Conservation (phyloP, 2,888 invertebrate species). For the Calephelis perditalis region DNA sequence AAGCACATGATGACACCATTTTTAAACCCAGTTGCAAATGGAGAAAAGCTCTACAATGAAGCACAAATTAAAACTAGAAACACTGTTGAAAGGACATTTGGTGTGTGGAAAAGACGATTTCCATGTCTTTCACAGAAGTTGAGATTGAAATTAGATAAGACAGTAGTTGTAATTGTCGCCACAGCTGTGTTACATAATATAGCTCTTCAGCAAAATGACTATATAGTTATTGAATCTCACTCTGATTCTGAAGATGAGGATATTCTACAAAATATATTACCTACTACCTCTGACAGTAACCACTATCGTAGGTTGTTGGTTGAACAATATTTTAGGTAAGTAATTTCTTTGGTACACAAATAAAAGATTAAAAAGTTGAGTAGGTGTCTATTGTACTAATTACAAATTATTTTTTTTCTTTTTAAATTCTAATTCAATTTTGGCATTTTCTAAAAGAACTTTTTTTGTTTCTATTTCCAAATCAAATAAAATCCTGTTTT, state of each 20-base stretch:
- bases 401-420: neutral
- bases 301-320: too few relatives aligned
- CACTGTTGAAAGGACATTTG: conserved; percentile 29
- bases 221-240: too few relatives aligned
- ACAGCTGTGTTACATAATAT: conserved; percentile 15
- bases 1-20: too few relatives aligned
- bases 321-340: neutral
- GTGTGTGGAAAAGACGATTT: conserved; percentile 30
- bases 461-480: neutral
- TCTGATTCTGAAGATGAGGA: too few relatives aligned
- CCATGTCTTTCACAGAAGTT: conserved; percentile 20
- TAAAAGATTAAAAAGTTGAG: too few relatives aligned
- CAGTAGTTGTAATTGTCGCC: conserved; percentile 14
- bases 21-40: neutral
- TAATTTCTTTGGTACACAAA: neutral
- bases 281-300: too few relatives aligned
- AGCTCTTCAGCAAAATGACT: neutral
- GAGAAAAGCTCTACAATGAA: conserved; percentile 27
- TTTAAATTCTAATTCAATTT: neutral
- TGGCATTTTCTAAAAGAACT: neutral
- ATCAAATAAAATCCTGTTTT: neutral
- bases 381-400: neutral
- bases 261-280: too few relatives aligned
- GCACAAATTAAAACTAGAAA: conserved; percentile 28
- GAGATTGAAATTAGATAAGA: neutral